Evolutionary conservation across 1,140 invertebrate genomes (phyloP), one percentile per base, ranked within the genome.

Genomic region (Eubasilissa regina): DNA sequence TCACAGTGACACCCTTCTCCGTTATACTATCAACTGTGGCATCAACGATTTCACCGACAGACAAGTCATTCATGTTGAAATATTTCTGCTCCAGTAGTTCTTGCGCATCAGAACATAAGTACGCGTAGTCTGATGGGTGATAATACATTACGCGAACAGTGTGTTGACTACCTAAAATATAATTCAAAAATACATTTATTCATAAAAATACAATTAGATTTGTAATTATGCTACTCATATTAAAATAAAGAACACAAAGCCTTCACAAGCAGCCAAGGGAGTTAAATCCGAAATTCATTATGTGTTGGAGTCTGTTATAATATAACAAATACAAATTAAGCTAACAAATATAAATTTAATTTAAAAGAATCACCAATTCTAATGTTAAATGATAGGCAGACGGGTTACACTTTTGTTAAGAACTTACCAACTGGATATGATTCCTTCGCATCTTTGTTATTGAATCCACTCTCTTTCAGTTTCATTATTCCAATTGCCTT

Each of bases 81-180:
- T 86, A 83, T 62, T 89, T 89, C 60, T 90, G 85, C 45, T 90
- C 85, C 0, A 94, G 76, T 1, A 92, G 43, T 11, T 87, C 84
- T 72, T 88, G 85, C 84, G 93, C 88, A 84, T 92, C 90, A 0
- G 91, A 89, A 79, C 92, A 92, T 48, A 93, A 86, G 80, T 91
- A 93, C 13, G 91, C 81, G 13, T 85, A 86, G 72, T 93, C 91
- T 73, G 93, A 87, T 3, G 85, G 84, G 83, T 89, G 88, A 84
- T 92, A 93, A 9, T 89, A 85, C 1, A 93, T 76, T 4, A 94
- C 82, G 68, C 93, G 88, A 81, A 93, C 91, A 55, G 85, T 87
- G 77, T 93, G 91, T 43, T 84, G 87, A 6, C 90, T 89, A 56
- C 89, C 80, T 79, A 56, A 55, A 78, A 62, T 9, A 3, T 45